Evolutionary conservation across 64 coral and sea anemone genomes (phyloP), one percentile per base, ranked within the genome.

Genomic region (Stylophora pistillata): DNA sequence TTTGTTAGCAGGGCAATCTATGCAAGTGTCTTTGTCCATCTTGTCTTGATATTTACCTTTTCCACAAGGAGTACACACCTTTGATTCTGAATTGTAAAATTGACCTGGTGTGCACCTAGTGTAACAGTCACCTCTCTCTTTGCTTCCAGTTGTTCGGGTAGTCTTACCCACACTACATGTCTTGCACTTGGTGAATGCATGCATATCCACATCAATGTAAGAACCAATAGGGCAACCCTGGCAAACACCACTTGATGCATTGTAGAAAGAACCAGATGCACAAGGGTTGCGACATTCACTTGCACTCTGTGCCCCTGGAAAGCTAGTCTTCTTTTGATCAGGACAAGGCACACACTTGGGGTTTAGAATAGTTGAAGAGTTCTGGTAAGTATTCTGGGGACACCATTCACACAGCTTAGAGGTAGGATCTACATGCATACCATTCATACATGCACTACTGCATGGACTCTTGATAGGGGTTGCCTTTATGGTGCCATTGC

Each of bases 331-430:
- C 23, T 79, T 90, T 29, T 90, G 30, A 27, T 33, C 65, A 34
- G 78, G 88, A 37, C 88, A 90, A 30, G 61, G 63, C 11, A 30
- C 56, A 31, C 88, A 90, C 14, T 41, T 31, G 53, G 88, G 65
- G 56, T 90, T 90, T 13, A 65, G 20, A 18, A 13, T 56, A 20
- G 30, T 71, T 27, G 79, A 66, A 16, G 78, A 79, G 79, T 90
- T 73, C 32, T 90, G 88, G 56, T 90, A 90, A 18, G 78, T 90
- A 30, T 90, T 34, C 13, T 16, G 68, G 0, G 88, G 88, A 73
- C 88, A 90, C 89, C 89, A 90, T 80, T 74, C 89, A 27, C 89
- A 90, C 59, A 90, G 32, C 56, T 25, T 11, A 58, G 78, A 90
- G 5, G 59, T 74, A 0, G 30, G 13, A 83, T 82, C 80, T 4